Evolutionary conservation across 2,888 invertebrate genomes (phyloP), one percentile per base, ranked within the genome.

Genomic region (Sthenelais limicola): DNA sequence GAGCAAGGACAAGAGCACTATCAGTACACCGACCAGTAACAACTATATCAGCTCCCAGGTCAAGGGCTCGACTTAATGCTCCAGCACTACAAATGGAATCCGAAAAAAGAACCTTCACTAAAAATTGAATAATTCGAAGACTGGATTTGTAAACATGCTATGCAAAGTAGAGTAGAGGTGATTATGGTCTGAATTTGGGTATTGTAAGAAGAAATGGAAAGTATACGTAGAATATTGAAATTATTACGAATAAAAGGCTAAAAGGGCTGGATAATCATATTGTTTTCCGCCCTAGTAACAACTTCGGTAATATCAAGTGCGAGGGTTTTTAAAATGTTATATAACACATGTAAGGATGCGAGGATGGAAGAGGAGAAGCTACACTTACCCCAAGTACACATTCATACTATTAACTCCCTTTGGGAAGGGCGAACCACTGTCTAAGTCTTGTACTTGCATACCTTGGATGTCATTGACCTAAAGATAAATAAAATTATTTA

Each of bases 21-120:
- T 90, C 90, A 9, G 88, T 88, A 84, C 89, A 90, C 66, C 90
- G 77, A 3, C 90, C 90, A 38, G 90, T 90, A n/a, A 90, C 84
- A 1, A 90, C 89, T 68, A 90, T 81, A 80, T 90, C 89, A 26
- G 90, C 90, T 35, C 89, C 90, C 62, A 83, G 79, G 62, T 88
- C 87, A 54, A 90, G 79, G 15, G 89, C 89, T 73, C 83, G 77
- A 12, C 83, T 83, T 67, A 90, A 89, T 2, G 89, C 88, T 9
- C 87, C 88, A 72, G 89, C 89, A 43, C 89, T 89, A 76, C 38
- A 80, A 74, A 70, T 33, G n/a, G n/a, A n/a, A 43, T 24, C 35
- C n/a, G 47, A 9, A 68, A 9, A 48, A 26, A 68, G 28, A 49
- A 48, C 24, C 15, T 62, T 38, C n/a, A n/a, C 12, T 43, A 15